Conservation (phyloP, 2,888 invertebrate genomes). For the Trissonchulus sp. region DNA sequence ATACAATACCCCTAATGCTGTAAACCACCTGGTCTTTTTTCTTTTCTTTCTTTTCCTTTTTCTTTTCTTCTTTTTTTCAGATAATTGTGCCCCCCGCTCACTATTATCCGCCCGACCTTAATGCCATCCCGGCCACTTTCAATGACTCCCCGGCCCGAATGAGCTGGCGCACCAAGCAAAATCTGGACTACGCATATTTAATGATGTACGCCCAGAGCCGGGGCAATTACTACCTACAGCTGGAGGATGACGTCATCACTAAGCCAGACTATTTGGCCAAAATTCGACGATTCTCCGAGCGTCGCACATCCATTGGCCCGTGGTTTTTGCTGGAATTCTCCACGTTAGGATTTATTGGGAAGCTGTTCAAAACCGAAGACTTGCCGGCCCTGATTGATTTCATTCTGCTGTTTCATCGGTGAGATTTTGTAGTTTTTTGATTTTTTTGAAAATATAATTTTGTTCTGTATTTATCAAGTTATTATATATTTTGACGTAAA, state of each 20-base stretch:
- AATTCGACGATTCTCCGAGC: slow-evolving; percentile 9
- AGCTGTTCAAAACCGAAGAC: slow-evolving; percentile 79
- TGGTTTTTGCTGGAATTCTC: slow-evolving; percentile 93
- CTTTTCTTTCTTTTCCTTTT: no score
- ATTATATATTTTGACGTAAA: no score
- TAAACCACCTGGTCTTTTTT: no score
- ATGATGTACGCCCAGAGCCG: slow-evolving; percentile 54
- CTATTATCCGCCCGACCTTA: slow-evolving; percentile 54
- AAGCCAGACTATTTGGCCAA: slow-evolving; percentile 50
- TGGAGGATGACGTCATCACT: slow-evolving; percentile 57
- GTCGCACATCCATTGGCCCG: slow-evolving; percentile 30
- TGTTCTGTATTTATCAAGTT: no score
- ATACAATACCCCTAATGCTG: no score
- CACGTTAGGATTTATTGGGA: slow-evolving; percentile 81
- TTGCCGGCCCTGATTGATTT: slow-evolving; percentile 79
- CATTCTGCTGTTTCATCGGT: slow-evolving; percentile 80
- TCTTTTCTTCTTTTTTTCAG: no score
- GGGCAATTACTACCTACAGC: slow-evolving; percentile 53
- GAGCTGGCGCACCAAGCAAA: slow-evolving; percentile 57
- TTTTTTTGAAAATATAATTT: no score
- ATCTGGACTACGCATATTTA: slow-evolving; percentile 55
- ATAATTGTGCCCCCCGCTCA: slow-evolving; percentile 52
- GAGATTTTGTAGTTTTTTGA: not conserved
- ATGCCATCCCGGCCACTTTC: slow-evolving; percentile 52
- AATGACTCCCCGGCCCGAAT: slow-evolving; percentile 54